These are phyloP conservation scores for Drepana falcataria DNA, from an alignment of 2,888 invertebrate species.

Conservation along the genomic window DNA sequence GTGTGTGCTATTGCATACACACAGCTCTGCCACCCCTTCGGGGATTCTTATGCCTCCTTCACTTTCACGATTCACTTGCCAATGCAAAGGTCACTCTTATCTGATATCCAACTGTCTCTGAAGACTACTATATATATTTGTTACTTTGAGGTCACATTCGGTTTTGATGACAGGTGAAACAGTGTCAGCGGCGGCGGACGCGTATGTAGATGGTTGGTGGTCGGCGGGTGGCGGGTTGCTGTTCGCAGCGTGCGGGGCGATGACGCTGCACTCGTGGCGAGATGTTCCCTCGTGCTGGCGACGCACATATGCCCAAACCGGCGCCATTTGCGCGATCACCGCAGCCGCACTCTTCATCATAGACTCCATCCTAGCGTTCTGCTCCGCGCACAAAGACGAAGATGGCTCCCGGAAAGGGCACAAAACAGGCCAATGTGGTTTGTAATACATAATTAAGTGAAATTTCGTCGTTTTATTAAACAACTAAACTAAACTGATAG, in stretches of 20 bases:
- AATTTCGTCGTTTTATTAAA: not conserved
- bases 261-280: constrained; percentile 54
- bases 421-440: constrained; percentile 2
- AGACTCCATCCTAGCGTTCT: constrained; percentile 52
- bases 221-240: constrained; percentile 51
- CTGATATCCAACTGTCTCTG: no score
- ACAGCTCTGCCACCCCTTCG: no score
- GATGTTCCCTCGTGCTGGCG: constrained; percentile 42
- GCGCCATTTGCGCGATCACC: constrained; percentile 52
- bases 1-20: no score
- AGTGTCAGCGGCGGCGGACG: constrained; percentile 62
- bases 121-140: no score
- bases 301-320: constrained; percentile 39
- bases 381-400: constrained; percentile 47
- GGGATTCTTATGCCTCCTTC: no score
- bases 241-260: constrained; percentile 51
- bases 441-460: not conserved
- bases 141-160: no score
- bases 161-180: constrained; percentile 42
- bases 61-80: no score
- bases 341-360: constrained; percentile 46
- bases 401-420: constrained; percentile 4
- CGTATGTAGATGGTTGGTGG: constrained; percentile 71
- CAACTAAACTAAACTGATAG: no score
- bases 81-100: no score